phyloP scores from a whole-genome alignment of 2,797 vertebrate species.

The Clarias pachynema region DNA sequence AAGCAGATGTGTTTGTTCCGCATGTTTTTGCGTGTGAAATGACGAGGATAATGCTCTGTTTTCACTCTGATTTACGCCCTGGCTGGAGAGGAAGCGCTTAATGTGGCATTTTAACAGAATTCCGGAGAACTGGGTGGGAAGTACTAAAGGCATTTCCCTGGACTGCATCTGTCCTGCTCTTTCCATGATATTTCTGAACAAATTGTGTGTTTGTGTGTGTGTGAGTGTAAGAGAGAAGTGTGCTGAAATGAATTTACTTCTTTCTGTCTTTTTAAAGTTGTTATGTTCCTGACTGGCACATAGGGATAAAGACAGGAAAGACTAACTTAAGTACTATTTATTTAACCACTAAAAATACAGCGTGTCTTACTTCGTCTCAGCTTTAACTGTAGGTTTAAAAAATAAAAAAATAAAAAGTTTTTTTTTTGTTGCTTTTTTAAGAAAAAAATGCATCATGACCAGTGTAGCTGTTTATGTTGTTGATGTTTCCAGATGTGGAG shows the following conservation, averaged over 20 bases:
- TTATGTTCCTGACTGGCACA: not conserved
- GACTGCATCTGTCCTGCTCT: conserved; percentile 63
- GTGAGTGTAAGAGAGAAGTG: not conserved
- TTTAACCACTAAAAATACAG: conserved; percentile 24
- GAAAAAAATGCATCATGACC: conserved; percentile 19
- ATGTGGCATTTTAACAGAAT: conserved; percentile 21
- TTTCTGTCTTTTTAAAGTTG: conserved; percentile 3
- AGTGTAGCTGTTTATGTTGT: conserved; percentile 37
- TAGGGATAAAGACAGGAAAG: conserved; percentile 15
- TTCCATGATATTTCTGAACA: conserved; percentile 75
- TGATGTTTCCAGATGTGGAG: conserved; percentile 42
- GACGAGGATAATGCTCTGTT: not conserved
- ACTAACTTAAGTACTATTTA: conserved; percentile 6
- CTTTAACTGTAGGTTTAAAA: not conserved
- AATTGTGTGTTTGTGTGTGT: conserved; percentile 58
- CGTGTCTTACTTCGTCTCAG: not conserved
- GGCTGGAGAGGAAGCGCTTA: conserved; percentile 15
- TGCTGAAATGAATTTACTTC: not conserved
- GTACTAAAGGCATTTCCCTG: conserved; percentile 66
- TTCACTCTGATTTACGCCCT: not conserved
- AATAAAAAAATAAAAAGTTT: conserved; percentile 4
- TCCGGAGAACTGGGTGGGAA: conserved; percentile 55
- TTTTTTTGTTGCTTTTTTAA: not conserved
- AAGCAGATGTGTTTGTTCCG: conserved; percentile 24
- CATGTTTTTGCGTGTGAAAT: conserved; percentile 45